Evolutionary conservation across 2,888 invertebrate species (phyloP).

Genomic region (Drosophila birchii): DNA sequence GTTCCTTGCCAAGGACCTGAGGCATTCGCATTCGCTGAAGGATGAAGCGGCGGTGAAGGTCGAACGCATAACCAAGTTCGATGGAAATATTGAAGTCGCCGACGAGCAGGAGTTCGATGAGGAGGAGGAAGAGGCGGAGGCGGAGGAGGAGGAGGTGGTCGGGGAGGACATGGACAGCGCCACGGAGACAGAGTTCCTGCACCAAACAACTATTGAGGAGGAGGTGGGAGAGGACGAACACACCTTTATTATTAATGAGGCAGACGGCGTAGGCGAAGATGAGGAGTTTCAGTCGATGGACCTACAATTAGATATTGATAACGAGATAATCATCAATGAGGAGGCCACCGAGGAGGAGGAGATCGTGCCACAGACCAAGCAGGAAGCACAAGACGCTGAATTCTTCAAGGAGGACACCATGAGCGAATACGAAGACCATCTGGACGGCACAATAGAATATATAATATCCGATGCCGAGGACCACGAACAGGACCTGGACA

Average conservation of each 20-base stretch:
- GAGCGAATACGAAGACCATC: constrained; percentile 69
- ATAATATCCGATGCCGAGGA: constrained; percentile 64
- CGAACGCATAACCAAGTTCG: constrained; percentile 45
- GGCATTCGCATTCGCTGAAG: constrained; percentile 38
- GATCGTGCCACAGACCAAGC: constrained; percentile 40
- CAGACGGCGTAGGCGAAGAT: constrained; percentile 47
- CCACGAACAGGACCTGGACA: constrained; percentile 56
- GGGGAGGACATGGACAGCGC: constrained; percentile 5
- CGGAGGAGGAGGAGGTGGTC: background rate
- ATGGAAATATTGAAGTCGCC: constrained; percentile 33
- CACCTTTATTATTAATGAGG: constrained; percentile 45
- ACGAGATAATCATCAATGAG: constrained; percentile 70
- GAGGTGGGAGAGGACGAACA: constrained; percentile 35
- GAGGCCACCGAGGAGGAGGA: constrained; percentile 51
- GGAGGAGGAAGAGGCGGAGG: background rate
- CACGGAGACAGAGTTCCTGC: constrained; percentile 18
- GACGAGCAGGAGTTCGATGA: constrained; percentile 5
- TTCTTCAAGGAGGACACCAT: constrained; percentile 51
- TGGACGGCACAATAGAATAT: constrained; percentile 68
- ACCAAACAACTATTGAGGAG: constrained; percentile 12
- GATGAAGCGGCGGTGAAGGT: constrained; percentile 40
- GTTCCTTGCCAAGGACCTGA: constrained; percentile 56
- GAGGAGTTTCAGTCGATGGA: constrained; percentile 58
- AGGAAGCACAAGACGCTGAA: constrained; percentile 23
- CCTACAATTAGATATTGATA: constrained; percentile 66